Percentiles rank a stretch among this genome's conserved stretches.
Evolutionary conservation across 2,888 invertebrate genomes (phyloP).

Genomic region (Meiosimyza platycephala): DNA sequence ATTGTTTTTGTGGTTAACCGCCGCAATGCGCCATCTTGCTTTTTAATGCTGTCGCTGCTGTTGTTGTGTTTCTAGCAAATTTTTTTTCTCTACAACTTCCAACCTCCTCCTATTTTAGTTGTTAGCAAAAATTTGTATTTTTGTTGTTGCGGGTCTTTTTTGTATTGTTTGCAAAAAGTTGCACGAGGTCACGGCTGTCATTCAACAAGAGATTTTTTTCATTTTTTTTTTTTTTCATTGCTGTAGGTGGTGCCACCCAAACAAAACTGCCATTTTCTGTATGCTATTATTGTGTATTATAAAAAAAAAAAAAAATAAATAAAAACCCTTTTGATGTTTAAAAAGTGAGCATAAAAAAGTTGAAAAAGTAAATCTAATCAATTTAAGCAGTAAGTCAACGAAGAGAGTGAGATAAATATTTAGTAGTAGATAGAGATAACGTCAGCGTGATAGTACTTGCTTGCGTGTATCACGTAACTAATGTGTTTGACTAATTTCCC

Average conservation of each 20-base stretch:
- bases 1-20: constrained; percentile 32
- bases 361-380: constrained; percentile 2
- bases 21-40: constrained; percentile 27
- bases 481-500: constrained; percentile 10
- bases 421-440: not conserved
- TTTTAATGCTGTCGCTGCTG: too few relatives aligned
- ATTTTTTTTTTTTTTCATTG: not conserved
- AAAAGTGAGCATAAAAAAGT: not conserved
- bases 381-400: not conserved
- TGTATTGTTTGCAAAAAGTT: constrained; percentile 7
- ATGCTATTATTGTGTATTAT: not conserved
- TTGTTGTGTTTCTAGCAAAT: too few relatives aligned
- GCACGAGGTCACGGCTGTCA: constrained; percentile 16
- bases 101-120: too few relatives aligned
- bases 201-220: not conserved
- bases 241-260: not conserved
- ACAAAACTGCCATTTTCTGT: constrained; percentile 2
- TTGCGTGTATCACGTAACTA: not conserved
- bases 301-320: not conserved
- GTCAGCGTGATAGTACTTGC: too few relatives aligned
- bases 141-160: not conserved
- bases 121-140: constrained; percentile 1
- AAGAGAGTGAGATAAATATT: not conserved
- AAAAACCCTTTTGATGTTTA: not conserved
- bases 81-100: too few relatives aligned